A percentile compares a stretch with the other conserved stretches of the same genome.
Evolutionary conservation across 2,888 invertebrate genomes (phyloP).

Genomic region (Coelogynopora nodosa): DNA sequence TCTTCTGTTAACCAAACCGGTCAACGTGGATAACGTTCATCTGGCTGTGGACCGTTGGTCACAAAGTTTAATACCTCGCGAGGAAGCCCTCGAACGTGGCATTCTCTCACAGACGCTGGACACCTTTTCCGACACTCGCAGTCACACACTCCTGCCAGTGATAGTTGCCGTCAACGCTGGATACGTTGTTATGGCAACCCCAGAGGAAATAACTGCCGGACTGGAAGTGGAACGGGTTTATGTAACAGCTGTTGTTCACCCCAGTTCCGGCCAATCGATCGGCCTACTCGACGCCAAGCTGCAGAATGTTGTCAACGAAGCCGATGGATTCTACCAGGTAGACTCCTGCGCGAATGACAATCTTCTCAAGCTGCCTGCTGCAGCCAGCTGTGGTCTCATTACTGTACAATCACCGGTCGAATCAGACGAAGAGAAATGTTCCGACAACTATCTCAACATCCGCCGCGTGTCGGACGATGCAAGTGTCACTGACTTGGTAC

Average conservation of each 20-base stretch:
- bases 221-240: not conserved
- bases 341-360: not conserved
- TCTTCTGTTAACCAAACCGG: not conserved
- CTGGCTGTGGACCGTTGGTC: not conserved
- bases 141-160: not conserved
- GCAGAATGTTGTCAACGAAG: not conserved
- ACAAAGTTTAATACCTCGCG: not conserved
- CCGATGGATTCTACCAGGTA: not conserved
- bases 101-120: not conserved
- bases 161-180: not conserved
- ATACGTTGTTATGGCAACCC: not conserved
- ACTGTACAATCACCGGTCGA: not conserved
- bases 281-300: not conserved
- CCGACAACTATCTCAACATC: not conserved
- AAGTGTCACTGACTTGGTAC: not conserved
- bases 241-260: not conserved
- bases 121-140: not conserved
- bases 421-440: not conserved
- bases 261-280: not conserved
- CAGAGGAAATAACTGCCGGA: not conserved
- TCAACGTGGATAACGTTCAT: not conserved
- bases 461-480: not conserved
- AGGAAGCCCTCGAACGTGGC: not conserved
- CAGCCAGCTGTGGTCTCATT: not conserved
- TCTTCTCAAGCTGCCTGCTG: not conserved